Base-by-base conservation (phyloP, 2,797 vertebrate genomes). In the Tragelaphus eurycerus region DNA sequence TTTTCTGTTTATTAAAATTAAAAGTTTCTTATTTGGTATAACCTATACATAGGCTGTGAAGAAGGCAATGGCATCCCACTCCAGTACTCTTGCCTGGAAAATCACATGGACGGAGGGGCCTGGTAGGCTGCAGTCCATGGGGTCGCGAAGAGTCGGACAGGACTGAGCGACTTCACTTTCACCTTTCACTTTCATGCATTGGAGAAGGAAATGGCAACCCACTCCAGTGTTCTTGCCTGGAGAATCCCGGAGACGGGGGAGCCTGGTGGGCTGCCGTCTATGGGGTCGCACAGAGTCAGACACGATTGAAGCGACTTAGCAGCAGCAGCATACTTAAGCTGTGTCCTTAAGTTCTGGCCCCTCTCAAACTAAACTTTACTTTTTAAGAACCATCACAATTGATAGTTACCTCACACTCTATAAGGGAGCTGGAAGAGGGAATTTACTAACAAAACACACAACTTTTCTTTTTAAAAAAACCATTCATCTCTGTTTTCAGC, bases 1-100 rank as follows among this genome's bases (percentile, higher is more conserved):
- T 52, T 59, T 83, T 92, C 54, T 76, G 21, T 87, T 0, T 84
- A 8, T 86, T 34, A 92, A 85, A 86, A 57, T 11, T 54, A 34
- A 60, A 92, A 57, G 4, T 2, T 14, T 93, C 43, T 93, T 59
- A 88, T 93, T 85, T 84, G 54, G 11, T 90, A 6, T 43, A 93
- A 19, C 9, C n/a, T 19, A 60, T 21, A 38, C 0, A 46, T 2
- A 83, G 4, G 34, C 13, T 74, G 55, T 74, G 38, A 14, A 62
- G 60, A 62, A 62, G 60, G 60, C 29, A 31, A 31, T 16, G 29
- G 60, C 60, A 62, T 0, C 60, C 14, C 3, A 15, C 60, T 31
- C 60, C 29, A 62, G 29, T 29, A 60, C 59, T 60, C 59, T 60
- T 29, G 59, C 59, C 59, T 62, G 59, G 59, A 62, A 62, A 31